Base-by-base conservation (phyloP, 2,797 vertebrate genomes). In the Tauraco hartlaubi region DNA sequence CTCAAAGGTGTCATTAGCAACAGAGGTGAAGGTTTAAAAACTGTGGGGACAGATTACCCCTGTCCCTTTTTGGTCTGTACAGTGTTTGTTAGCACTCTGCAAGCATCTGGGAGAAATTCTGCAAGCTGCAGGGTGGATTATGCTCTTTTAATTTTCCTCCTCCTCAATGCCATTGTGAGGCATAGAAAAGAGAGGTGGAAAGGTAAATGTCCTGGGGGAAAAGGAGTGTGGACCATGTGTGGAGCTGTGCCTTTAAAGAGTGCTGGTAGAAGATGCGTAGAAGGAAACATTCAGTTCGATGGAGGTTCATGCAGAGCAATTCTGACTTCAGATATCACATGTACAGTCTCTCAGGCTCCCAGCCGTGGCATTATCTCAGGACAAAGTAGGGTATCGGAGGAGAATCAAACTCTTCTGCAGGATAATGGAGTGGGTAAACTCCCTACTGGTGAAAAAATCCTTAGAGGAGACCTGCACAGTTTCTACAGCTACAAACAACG, bases 1-100 rank as follows among this genome's bases (percentile, higher is more conserved):
- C 94, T 84, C 94, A 72, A 59, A 83, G 75, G 66, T 69, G 39
- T 33, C 51, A 76, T 96, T 84, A 94, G 13, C 55, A 81, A 83
- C 68, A 86, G 51, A 76, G 28, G 31, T n/a, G 85, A 88, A 76
- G 33, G 48, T 90, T 95, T 82, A 82, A 86, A 92, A 90, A 63
- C 43, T 61, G 23, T 46, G 73, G 59, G 66, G 64, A 86, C 64
- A 86, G 76, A 86, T 75, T 93, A 59, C 68, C 33, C 52, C 44
- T 77, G 52, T 41, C 56, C 18, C 55, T 66, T 88, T 94, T 84
- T 73, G 51, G 58, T 55, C 73, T 75, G 71, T 58, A 55, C 10
- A 41, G 33, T 25, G 71, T 76, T 31, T 69, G 84, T 85, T 90
- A 90, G 76, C n/a, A n/a, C 69, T 78, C 66, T 73, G 55, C 51